Base-by-base conservation (phyloP, 2,888 invertebrate species). In the Listrodromus nycthemerus region DNA sequence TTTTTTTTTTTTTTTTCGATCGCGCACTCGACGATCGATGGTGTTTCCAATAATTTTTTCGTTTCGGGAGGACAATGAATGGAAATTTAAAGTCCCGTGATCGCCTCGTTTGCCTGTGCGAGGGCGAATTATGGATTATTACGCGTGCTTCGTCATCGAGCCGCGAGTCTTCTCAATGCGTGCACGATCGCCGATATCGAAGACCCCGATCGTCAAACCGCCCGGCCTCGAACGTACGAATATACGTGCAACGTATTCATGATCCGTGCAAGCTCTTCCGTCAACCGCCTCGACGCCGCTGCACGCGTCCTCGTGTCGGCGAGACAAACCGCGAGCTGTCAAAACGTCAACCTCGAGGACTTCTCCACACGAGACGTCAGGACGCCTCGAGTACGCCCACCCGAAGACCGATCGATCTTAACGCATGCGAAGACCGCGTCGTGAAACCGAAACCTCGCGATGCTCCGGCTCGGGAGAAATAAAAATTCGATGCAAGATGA, bases 181-280 rank as follows among this genome's bases (percentile, higher is more conserved):
- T 91, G 92, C 91, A 91, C 88, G 89, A 91, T 89, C 91, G 91
- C 91, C 88, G 88, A 91, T 92, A 91, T 91, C 92, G 88, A 84
- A 90, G 87, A 86, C 83, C 87, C 76, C 83, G 87, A 41, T 65
- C 65, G 52, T 73, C 63, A 65, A 77, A 74, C 74, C 84, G 80
- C 75, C 79, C 71, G 79, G 71, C 87, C 89, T 89, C 92, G 92
- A 92, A 91, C 91, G 87, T 91, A 90, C 91, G 92, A 92, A 92
- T 92, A 91, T 92, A 80, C 86, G 78, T 85, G 19, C 52, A 78
- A 78, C 86, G 78, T 85, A 37, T 63, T 58, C 37, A 50, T 37
- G 2, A 65, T 55, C 33, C 24, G 45, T 33, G 30, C 19, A 45
- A 52, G 21, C 5, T 50, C 75, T 75, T 65, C 75, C 73, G 75